A percentile compares a stretch with the other conserved stretches of the same genome.
phyloP scores from a whole-genome alignment of 2,888 invertebrate genomes.

The Drosophila gaucha region DNA sequence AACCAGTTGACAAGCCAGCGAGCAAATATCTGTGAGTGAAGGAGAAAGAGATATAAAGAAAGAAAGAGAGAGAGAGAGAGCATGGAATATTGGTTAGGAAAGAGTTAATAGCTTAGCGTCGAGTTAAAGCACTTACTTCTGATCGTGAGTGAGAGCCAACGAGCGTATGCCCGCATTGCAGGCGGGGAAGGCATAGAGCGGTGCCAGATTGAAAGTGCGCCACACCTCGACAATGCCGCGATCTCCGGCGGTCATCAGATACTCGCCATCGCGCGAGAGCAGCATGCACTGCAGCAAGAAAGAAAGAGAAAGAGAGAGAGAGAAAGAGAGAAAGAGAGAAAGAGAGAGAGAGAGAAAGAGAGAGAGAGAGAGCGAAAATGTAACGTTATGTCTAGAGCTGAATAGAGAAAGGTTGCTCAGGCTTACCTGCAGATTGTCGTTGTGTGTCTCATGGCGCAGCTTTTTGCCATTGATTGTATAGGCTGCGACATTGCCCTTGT shows the following conservation, averaged over 20 bases:
- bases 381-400: not conserved
- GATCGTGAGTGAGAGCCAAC: constrained; percentile 98
- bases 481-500: constrained; percentile 95
- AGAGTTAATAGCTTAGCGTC: not conserved
- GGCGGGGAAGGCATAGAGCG: constrained; percentile 98
- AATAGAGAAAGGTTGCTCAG: not conserved
- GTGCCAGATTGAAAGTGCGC: constrained; percentile 98
- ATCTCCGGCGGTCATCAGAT: constrained; percentile 98
- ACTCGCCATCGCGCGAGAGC: constrained; percentile 98
- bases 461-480: constrained; percentile 97
- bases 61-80: not conserved
- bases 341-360: not conserved
- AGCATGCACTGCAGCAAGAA: constrained; percentile 90
- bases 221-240: constrained; percentile 99
- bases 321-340: not conserved
- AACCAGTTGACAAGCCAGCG: constrained; percentile 98
- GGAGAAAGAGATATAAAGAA: not conserved
- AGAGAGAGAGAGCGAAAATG: not conserved
- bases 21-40: constrained; percentile 91
- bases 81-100: not conserved
- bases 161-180: constrained; percentile 98
- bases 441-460: constrained; percentile 95
- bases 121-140: constrained; percentile 90
- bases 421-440: constrained; percentile 95
- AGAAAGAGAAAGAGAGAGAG: not conserved